phyloP scores from a whole-genome alignment of 1,140 invertebrate genomes.

The Penaeus vannamei region DNA sequence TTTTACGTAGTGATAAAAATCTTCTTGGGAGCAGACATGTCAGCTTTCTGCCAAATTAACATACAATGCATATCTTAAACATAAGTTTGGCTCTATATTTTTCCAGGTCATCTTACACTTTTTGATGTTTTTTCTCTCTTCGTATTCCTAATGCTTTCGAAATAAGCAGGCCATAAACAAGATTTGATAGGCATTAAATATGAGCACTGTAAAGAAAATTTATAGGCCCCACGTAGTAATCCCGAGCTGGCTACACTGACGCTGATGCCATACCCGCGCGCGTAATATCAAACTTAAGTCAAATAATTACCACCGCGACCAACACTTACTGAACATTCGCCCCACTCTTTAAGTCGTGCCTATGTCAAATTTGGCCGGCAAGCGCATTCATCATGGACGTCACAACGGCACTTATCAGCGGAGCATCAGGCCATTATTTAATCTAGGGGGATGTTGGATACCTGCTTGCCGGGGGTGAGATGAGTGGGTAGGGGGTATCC shows the following conservation, averaged over 20 bases:
- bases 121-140: slow-evolving; percentile 3
- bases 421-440: slow-evolving; percentile 46
- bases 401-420: slow-evolving; percentile 37
- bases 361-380: slow-evolving; percentile 46
- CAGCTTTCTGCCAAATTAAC: too few species aligned
- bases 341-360: slow-evolving; percentile 55
- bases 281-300: slow-evolving; percentile 46
- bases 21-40: too few species aligned
- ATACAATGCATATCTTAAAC: too few species aligned
- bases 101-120: neutral
- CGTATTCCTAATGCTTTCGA: slow-evolving; percentile 33
- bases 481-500: too few species aligned
- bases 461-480: neutral
- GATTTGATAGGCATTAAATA: slow-evolving; percentile 43
- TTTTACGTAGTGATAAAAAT: too few species aligned
- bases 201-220: slow-evolving; percentile 32
- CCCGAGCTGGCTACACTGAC: slow-evolving; percentile 40
- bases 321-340: slow-evolving; percentile 51
- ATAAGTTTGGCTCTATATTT: neutral
- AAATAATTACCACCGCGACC: slow-evolving; percentile 27
- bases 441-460: slow-evolving; percentile 27
- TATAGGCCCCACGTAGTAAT: slow-evolving; percentile 38
- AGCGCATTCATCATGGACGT: slow-evolving; percentile 48
- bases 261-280: slow-evolving; percentile 18
- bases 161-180: slow-evolving; percentile 49